Base-by-base conservation (phyloP, 2,888 invertebrate species). In the Agrilus biguttatus region DNA sequence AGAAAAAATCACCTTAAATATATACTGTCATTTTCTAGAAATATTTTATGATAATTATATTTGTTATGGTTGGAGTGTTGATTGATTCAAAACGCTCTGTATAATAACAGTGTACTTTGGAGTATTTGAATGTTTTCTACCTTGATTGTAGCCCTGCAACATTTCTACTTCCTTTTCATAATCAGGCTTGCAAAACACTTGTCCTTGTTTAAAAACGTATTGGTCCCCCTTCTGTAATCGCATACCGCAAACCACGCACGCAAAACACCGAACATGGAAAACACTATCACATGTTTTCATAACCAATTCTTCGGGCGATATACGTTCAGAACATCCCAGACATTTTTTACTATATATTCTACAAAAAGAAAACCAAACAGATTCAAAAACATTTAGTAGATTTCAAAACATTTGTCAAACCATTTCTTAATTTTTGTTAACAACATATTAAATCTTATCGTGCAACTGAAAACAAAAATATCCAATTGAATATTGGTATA, bases 221-320 rank as follows among this genome's bases (percentile, higher is more conserved):
- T 86, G 79, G 61, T 88, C 86, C 21, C 86, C 84, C 65, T 83
- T 83, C 65, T 83, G 82, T 37, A 87, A 70, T 45, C 78, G 72
- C 19, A 75, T 75, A 2, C 83, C 80, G 59, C 87, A 87, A 13
- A 80, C 82, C 39, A 81, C 78, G 61, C 87, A 88, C 40, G 77
- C 73, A 65, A 87, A 88, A 64, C 87, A 88, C 53, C 77, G 72
- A 48, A 84, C 68, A 69, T 88, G 87, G 62, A 83, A 88, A 49
- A 85, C 80, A 59, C 75, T 76, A 52, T 78, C 78, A 57, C 74
- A 70, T 40, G 82, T 80, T 52, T 84, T 70, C 82, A 86, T 85
- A 53, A 87, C 86, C 53, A 86, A 70, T 63, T 88, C 87, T 57
- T 81, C 81, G 28, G 84, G 73, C 39, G 77, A 71, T 49, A 85